Evolutionary conservation across 2,797 vertebrate species (phyloP).

Genomic region (Squalus acanthias): DNA sequence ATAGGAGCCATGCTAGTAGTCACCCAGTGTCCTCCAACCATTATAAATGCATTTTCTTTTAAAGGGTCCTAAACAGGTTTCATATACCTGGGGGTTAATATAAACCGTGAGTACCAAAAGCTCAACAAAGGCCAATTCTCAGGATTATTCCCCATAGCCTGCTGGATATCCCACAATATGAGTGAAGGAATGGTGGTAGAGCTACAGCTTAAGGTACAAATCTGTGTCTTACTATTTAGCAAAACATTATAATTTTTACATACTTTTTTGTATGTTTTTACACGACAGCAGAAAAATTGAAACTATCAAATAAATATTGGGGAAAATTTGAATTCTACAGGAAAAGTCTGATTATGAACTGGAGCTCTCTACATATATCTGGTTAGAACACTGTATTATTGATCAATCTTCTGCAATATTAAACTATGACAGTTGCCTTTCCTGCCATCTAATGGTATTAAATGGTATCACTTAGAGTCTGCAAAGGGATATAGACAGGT

Average conservation of each 20-base stretch:
- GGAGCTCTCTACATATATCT: neutral
- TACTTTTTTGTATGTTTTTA: neutral
- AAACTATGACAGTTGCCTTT: neutral
- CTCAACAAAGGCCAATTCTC: neutral
- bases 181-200: neutral
- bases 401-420: neutral
- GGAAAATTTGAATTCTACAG: neutral
- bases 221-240: neutral
- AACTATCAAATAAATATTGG: neutral
- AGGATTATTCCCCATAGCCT: neutral
- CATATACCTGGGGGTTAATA: neutral
- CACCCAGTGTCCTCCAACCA: neutral
- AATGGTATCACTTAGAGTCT: neutral
- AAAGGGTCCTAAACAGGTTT: neutral
- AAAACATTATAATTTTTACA: neutral
- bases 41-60: neutral
- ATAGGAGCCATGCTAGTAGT: too few relatives aligned
- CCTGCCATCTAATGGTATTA: constrained; percentile 12
- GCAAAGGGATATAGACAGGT: too few relatives aligned
- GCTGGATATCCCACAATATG: neutral
- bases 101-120: neutral
- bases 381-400: neutral
- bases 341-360: neutral
- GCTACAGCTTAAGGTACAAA: neutral
- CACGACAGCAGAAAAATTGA: neutral